Evolutionary conservation across 2,888 invertebrate genomes (phyloP).

Genomic region (Andrena dorsata): DNA sequence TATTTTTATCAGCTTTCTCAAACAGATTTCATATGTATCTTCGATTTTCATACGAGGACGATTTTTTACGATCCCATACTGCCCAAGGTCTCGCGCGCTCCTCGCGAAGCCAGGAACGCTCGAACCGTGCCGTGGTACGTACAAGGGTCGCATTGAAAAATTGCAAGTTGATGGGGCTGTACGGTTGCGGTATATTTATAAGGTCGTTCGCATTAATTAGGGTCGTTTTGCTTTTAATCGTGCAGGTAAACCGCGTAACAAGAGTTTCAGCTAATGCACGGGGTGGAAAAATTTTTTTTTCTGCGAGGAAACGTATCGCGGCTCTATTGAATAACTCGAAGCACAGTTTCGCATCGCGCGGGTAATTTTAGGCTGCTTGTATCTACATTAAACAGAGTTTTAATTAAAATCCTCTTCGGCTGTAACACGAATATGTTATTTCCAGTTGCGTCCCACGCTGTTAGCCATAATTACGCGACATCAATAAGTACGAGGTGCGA

Average conservation of each 20-base stretch:
- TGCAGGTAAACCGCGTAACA: neutral
- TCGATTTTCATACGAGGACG: too few relatives aligned
- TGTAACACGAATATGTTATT: conserved; percentile 8
- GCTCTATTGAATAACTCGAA: conserved; percentile 20
- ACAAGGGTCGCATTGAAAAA: conserved; percentile 45
- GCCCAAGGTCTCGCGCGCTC: conserved; percentile 1
- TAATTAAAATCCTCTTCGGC: conserved; percentile 38
- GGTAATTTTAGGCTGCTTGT: conserved; percentile 13
- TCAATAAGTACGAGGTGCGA: conserved; percentile 32
- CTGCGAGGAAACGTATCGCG: conserved; percentile 15
- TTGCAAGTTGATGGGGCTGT: conserved; percentile 27
- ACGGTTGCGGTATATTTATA: conserved; percentile 20
- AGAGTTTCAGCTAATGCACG: conserved; percentile 7
- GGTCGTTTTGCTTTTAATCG: conserved; percentile 49
- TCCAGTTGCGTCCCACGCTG: neutral
- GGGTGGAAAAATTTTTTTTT: conserved; percentile 14
- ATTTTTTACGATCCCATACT: neutral
- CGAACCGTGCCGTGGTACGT: neutral
- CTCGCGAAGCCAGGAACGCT: conserved; percentile 12
- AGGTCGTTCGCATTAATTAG: conserved; percentile 46
- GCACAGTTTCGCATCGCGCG: conserved; percentile 16
- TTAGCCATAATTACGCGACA: neutral
- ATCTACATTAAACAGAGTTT: conserved; percentile 22
- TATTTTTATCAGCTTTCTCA: too few relatives aligned
- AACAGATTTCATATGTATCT: too few relatives aligned